Evolutionary conservation across 37 sponge, comb jelly and placozoan species (phyloP).

Genomic region (Dysidea cf. avara): DNA sequence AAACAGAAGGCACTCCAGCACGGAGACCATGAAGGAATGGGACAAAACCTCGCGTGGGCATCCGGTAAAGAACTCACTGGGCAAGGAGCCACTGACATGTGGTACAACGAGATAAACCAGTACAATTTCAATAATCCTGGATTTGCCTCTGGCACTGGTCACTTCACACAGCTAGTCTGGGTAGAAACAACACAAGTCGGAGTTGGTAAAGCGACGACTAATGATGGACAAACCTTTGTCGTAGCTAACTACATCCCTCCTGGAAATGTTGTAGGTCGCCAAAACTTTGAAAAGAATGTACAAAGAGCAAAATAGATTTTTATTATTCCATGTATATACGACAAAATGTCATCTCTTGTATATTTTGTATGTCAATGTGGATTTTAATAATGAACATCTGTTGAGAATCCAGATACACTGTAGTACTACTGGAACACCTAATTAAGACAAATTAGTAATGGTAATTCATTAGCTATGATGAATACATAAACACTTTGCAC

Average conservation of each 20-base stretch:
- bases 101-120: slow-evolving; percentile 83
- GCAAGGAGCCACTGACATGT: slow-evolving; percentile 48
- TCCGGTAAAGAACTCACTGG: slow-evolving; percentile 55
- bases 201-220: slow-evolving; percentile 29
- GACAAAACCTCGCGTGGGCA: slow-evolving; percentile 79
- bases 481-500: too few species aligned
- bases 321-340: too few species aligned
- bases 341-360: too few species aligned
- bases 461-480: too few species aligned
- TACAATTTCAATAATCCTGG: slow-evolving; percentile 76
- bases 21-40: slow-evolving; percentile 71
- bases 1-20: slow-evolving; percentile 57
- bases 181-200: slow-evolving; percentile 73
- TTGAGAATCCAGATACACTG: too few species aligned
- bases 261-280: slow-evolving; percentile 65
- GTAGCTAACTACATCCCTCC: slow-evolving; percentile 83
- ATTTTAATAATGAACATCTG: too few species aligned
- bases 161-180: slow-evolving; percentile 97
- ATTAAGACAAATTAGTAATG: too few species aligned
- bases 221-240: slow-evolving; percentile 64
- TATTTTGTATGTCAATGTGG: too few species aligned
- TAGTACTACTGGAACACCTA: too few species aligned
- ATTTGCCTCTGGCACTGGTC: slow-evolving; percentile 75
- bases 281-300: slow-evolving; percentile 62
- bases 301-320: slow-evolving; percentile 12